Percentiles rank a stretch among this genome's conserved stretches.
phyloP scores from a whole-genome alignment of 2,888 invertebrate genomes.

The Xestia c-nigrum region DNA sequence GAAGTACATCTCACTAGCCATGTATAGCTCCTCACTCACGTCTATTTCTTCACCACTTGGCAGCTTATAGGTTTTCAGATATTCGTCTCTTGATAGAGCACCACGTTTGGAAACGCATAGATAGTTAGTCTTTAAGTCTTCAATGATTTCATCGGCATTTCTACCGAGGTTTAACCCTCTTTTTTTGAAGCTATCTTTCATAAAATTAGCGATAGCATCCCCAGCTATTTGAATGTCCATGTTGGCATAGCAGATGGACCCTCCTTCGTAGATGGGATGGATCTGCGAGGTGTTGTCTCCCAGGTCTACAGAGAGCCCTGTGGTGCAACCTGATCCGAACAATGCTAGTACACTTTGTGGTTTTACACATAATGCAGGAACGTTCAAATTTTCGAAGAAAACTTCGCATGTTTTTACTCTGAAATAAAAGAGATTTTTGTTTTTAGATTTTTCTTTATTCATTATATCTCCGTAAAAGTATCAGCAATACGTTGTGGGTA shows the following conservation, averaged over 20 bases:
- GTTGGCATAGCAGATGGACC: slow-evolving; percentile 77
- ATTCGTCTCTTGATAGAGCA: slow-evolving; percentile 62
- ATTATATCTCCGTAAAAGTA: neutral
- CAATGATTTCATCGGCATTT: slow-evolving; percentile 51
- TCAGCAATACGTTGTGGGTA: neutral
- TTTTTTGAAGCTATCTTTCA: slow-evolving; percentile 69
- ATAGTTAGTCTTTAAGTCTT: slow-evolving; percentile 3
- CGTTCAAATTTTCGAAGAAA: slow-evolving; percentile 83
- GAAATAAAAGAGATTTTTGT: slow-evolving; percentile 45
- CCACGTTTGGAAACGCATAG: slow-evolving; percentile 73
- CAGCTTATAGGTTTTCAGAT: slow-evolving; percentile 67
- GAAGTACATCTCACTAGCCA: slow-evolving; percentile 78
- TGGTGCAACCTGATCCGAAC: slow-evolving; percentile 81
- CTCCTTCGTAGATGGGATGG: slow-evolving; percentile 82
- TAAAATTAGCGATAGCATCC: slow-evolving; percentile 69
- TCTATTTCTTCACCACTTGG: slow-evolving; percentile 78
- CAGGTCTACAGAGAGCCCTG: slow-evolving; percentile 83
- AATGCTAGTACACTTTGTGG: slow-evolving; percentile 78
- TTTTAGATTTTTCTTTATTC: neutral
- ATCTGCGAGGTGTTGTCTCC: slow-evolving; percentile 79
- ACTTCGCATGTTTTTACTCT: slow-evolving; percentile 83
- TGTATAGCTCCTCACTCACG: slow-evolving; percentile 76
- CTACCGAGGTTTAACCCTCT: slow-evolving; percentile 67
- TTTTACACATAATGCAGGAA: slow-evolving; percentile 81
- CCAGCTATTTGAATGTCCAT: slow-evolving; percentile 77